Conservation (phyloP, 2,113 vertebrate genomes). For the Sisor rabdophorus region DNA sequence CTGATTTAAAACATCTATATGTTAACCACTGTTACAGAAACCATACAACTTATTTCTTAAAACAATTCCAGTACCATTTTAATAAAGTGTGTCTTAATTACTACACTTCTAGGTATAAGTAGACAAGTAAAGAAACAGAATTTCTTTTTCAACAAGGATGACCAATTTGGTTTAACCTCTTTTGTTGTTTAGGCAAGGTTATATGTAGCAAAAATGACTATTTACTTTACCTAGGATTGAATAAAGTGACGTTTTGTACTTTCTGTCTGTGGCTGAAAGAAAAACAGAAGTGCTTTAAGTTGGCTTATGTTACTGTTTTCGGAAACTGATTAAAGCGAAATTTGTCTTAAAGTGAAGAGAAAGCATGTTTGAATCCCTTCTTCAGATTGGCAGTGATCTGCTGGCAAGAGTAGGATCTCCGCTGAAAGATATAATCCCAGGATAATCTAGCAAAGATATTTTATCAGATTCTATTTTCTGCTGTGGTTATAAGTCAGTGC, state of each 20-base stretch:
- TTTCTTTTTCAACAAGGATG: background rate
- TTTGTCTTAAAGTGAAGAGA: background rate
- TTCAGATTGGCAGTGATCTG: conserved; percentile 26
- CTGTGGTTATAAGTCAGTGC: background rate
- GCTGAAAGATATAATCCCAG: conserved; percentile 16
- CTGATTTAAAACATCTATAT: conserved; percentile 37
- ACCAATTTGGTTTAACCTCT: conserved; percentile 1
- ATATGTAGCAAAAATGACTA: background rate
- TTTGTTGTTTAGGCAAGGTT: background rate
- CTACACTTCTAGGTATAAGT: background rate
- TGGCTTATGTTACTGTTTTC: conserved; percentile 10
- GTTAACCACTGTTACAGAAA: conserved; percentile 26
- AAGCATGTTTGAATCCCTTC: background rate
- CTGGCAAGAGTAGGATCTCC: conserved; percentile 28
- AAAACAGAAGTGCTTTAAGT: conserved; percentile 37
- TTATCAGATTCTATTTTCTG: conserved; percentile 1
- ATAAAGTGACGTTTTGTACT: background rate
- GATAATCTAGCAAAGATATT: background rate
- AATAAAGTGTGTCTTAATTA: background rate
- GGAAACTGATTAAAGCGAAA: background rate
- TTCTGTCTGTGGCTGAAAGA: background rate
- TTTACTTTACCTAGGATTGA: background rate
- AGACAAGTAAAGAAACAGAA: background rate
- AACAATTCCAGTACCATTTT: background rate
- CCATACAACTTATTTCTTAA: conserved; percentile 40